Base-by-base conservation (phyloP, 2,113 vertebrate species). In the Chionis minor region DNA sequence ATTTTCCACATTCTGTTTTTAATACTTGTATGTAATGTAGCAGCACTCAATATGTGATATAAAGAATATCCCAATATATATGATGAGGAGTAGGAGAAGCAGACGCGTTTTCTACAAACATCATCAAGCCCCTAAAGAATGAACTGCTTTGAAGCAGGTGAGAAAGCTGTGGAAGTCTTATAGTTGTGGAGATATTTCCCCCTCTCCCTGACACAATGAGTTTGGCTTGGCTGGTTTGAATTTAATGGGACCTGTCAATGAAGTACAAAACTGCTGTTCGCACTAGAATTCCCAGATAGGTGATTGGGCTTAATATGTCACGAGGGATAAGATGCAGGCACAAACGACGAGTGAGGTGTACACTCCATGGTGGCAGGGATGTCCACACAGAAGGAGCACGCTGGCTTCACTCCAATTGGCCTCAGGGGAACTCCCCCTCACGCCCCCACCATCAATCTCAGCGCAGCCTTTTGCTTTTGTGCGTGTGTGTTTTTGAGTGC, bases 291-390 rank as follows among this genome's bases (percentile, higher is more conserved):
- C 55, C 67, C 45, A 63, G 83, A 12, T 78, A 81, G 91, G n/a
- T 19, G 26, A 78, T 13, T 17, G 54, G 9, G n/a, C 21, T 84
- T 54, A 66, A 51, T 3, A 0, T 7, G 56, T n/a, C 56, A 49
- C 1, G 1, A 74, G 44, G 0, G 23, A 47, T 33, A 55, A 81
- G 35, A 81, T 11, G 63, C 1, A 2, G 28, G 42, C 28, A 47
- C 7, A 30, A 83, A 62, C 61, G 10, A 20, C 0, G 1, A 81
- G 67, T 62, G 35, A 52, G 79, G 35, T 0, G 0, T 58, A 24
- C 2, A 4, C 51, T 71, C 24, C 38, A 3, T 0, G 1, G 42
- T 23, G 55, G 14, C 47, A 62, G 38, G 21, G 44, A 69, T 62
- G 32, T 7, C 72, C 83, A 26, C 0, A 0, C 13, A 69, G 62